phyloP scores from a whole-genome alignment of 2,888 invertebrate genomes.

The Argyresthia albistria region DNA sequence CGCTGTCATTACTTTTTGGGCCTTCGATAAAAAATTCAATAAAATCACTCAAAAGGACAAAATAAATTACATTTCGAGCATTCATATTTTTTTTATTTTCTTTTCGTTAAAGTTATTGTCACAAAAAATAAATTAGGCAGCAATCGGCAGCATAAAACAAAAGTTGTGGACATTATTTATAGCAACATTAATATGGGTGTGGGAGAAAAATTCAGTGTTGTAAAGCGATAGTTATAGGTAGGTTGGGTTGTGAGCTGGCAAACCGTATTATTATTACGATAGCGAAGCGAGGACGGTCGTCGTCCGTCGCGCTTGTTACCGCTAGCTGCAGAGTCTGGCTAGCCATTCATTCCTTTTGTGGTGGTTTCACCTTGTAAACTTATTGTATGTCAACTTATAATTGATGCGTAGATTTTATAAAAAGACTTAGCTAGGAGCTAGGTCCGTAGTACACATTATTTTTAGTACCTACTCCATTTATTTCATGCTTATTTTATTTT shows the following conservation, averaged over 20 bases:
- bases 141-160: background rate
- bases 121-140: background rate
- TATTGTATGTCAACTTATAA: too few relatives aligned
- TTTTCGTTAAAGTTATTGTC: background rate
- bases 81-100: background rate
- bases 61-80: background rate
- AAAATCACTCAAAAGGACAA: background rate
- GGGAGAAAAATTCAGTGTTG: conserved; percentile 54
- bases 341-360: conserved; percentile 26
- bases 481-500: too few relatives aligned
- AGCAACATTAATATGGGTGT: conserved; percentile 61
- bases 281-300: too few relatives aligned
- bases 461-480: too few relatives aligned
- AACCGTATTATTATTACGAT: too few relatives aligned
- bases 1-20: background rate
- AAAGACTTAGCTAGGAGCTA: too few relatives aligned
- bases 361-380: conserved; percentile 37
- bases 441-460: too few relatives aligned
- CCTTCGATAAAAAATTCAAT: background rate
- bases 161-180: background rate
- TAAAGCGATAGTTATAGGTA: conserved; percentile 63
- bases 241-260: conserved; percentile 56
- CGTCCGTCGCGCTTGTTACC: too few relatives aligned
- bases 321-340: too few relatives aligned
- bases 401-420: too few relatives aligned